Evolutionary conservation across 1,140 invertebrate genomes (phyloP), one percentile per base, ranked within the genome.

Genomic region (Drosophila truncata): DNA sequence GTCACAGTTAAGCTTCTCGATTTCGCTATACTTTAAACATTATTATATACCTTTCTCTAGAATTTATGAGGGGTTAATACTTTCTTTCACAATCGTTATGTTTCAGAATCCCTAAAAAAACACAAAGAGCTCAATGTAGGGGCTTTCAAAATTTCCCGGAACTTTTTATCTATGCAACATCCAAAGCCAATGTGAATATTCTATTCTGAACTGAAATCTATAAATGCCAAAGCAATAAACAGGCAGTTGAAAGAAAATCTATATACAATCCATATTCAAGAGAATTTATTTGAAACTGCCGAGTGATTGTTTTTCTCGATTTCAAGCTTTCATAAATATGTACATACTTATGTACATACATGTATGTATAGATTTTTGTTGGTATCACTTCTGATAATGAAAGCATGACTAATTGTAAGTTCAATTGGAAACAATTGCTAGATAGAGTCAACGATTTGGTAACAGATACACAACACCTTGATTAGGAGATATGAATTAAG

Each of bases 381-480:
- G 37, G 33, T 23, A 55, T 7, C 13, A 57, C 44, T 63, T 69
- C 29, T 66, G 66, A 70, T 70, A 70, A 70, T 29, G 44, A 52
- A 52, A 52, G 46, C 66, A 70, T 70, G 66, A 70, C 47, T 66
- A 70, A 70, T 70, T 70, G 31, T 2, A 66, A 54, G 31, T 66
- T 25, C 37, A 44, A 70, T 70, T 70, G 66, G 66, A 63, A 63
- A 66, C 58, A 63, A 63, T 46, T 14, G 60, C 20, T 37, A 49
- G 59, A 61, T 61, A 61, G 20, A 61, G 44, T 55, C 31, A 1
- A 23, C 62, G 46, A 65, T 69, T 69, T 42, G 65, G 35, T 46
- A 64, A 63, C 35, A 69, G 46, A 50, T 63, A 69, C 35, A 50
- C 27, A 46, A n/a, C 29, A 50, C 35, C 20, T 47, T 11, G 65